Evolutionary conservation across 2,113 vertebrate genomes (phyloP).

Genomic region (Zootoca vivipara): DNA sequence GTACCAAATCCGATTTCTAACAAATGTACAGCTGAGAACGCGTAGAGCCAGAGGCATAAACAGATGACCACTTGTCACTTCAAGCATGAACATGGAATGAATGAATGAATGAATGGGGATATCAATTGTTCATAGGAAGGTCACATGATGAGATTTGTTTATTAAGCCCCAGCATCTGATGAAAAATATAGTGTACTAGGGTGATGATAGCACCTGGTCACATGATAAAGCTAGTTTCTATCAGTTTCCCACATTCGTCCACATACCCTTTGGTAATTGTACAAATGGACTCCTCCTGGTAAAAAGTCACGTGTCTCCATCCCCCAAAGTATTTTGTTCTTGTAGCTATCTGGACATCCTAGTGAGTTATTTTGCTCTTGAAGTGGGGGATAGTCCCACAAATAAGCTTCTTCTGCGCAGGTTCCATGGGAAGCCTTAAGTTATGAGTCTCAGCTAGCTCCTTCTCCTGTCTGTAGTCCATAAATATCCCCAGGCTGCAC

Average conservation of each 20-base stretch:
- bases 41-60: background rate
- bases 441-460: slow-evolving; percentile 21
- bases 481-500: slow-evolving; percentile 65
- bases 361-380: slow-evolving; percentile 30
- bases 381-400: background rate
- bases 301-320: background rate
- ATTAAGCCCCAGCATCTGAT: background rate
- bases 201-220: background rate
- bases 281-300: background rate
- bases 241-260: background rate
- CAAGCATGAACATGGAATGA: background rate
- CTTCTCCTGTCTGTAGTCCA: slow-evolving; percentile 54
- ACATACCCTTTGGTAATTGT: background rate
- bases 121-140: background rate
- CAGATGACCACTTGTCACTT: background rate
- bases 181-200: no score
- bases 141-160: background rate
- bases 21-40: background rate
- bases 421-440: slow-evolving; percentile 11
- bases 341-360: background rate
- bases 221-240: background rate
- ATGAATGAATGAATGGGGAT: no score
- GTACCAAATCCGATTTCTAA: background rate
- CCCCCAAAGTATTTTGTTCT: background rate
- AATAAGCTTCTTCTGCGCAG: slow-evolving; percentile 1